Evolutionary conservation across 92 coral and sea anemone species (phyloP).

Genomic region (Metridium senile): DNA sequence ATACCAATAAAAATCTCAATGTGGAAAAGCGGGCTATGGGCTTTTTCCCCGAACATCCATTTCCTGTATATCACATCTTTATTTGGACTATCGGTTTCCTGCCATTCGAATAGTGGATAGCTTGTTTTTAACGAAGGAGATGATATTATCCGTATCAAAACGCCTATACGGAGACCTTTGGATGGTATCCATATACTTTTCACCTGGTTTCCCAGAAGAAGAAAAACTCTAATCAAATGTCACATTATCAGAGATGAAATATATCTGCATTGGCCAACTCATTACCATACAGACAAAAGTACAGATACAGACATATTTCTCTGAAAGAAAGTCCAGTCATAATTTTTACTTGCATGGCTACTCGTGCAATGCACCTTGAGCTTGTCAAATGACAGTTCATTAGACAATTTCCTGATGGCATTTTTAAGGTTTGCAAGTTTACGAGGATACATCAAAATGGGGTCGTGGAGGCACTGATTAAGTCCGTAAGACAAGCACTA

Average conservation of each 20-base stretch:
- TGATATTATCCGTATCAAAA: background rate
- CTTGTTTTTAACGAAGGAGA: background rate
- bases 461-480: conserved; percentile 48
- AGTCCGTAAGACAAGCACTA: conserved; percentile 48
- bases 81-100: background rate
- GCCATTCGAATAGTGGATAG: background rate
- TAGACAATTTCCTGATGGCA: too few species aligned
- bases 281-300: too few species aligned
- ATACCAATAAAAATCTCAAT: background rate
- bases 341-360: too few species aligned
- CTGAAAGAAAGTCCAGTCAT: too few species aligned
- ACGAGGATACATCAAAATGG: conserved; percentile 74
- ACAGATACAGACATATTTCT: too few species aligned
- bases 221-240: too few species aligned
- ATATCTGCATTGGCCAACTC: too few species aligned
- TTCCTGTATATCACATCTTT: background rate
- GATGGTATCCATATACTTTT: background rate
- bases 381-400: too few species aligned
- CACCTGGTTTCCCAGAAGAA: too few species aligned
- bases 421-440: too few species aligned
- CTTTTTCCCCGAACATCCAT: background rate
- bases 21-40: background rate
- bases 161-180: background rate
- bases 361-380: too few species aligned
- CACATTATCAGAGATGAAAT: too few species aligned